A percentile compares a stretch with the other conserved stretches of the same genome.
Evolutionary conservation across 2,888 invertebrate genomes (phyloP).

Genomic region (Ischnus inquisitorius): DNA sequence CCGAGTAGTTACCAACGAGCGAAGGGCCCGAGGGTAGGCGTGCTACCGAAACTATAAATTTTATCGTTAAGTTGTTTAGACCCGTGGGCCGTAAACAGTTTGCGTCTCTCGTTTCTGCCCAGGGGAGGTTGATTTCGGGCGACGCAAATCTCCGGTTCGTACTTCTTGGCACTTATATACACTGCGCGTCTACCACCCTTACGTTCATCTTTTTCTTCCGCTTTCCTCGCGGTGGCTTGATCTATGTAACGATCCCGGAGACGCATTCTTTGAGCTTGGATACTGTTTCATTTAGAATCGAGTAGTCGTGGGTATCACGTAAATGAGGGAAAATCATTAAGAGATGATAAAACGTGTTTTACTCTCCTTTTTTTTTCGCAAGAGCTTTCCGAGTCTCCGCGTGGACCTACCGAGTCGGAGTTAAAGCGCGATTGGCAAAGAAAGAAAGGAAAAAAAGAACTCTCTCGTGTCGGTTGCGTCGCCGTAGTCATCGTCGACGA

Average conservation of each 20-base stretch:
- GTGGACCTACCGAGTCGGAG: conserved; percentile 32
- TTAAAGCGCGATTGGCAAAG: conserved; percentile 38
- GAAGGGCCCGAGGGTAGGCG: conserved; percentile 79
- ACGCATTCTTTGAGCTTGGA: not conserved
- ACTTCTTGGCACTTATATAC: conserved; percentile 15
- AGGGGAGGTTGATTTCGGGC: conserved; percentile 78
- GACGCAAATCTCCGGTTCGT: conserved; percentile 66
- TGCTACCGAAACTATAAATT: conserved; percentile 84
- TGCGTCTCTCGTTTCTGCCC: conserved; percentile 64
- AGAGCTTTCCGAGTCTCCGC: conserved; percentile 1
- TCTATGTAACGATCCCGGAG: not conserved
- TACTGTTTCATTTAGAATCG: not conserved
- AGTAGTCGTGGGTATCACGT: conserved; percentile 16
- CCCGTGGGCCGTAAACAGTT: conserved; percentile 83
- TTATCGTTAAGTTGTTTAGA: conserved; percentile 85
- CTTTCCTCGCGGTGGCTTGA: not conserved
- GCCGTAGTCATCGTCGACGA: conserved; percentile 39
- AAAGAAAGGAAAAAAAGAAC: conserved; percentile 32
- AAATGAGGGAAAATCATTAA: conserved; percentile 50
- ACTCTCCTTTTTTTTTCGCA: conserved; percentile 13
- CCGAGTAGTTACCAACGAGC: conserved; percentile 39
- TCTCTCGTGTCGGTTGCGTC: conserved; percentile 28
- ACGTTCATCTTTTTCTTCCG: not conserved
- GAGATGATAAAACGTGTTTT: conserved; percentile 58
- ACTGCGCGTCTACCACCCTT: not conserved